phyloP scores from a whole-genome alignment of 2,888 invertebrate genomes.

The Archips xylosteana region DNA sequence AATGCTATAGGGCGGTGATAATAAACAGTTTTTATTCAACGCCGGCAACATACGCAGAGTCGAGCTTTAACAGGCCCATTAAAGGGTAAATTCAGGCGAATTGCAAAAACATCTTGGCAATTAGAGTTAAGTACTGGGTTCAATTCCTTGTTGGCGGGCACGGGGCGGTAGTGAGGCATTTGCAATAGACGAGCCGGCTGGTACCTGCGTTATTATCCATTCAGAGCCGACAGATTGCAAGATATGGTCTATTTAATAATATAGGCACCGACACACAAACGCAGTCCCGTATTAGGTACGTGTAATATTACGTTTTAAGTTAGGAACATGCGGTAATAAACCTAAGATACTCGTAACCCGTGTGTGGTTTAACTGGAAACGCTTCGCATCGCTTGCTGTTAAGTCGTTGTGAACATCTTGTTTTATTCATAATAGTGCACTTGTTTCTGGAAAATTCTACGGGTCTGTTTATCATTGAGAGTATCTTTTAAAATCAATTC shows the following conservation, averaged over 20 bases:
- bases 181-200: slow-evolving; percentile 63
- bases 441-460: neutral
- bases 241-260: slow-evolving; percentile 75
- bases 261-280: slow-evolving; percentile 56
- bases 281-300: slow-evolving; percentile 56
- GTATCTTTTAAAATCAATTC: too few species aligned
- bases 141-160: slow-evolving; percentile 66
- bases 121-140: slow-evolving; percentile 69
- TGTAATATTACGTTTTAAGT: slow-evolving; percentile 38
- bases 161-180: slow-evolving; percentile 65
- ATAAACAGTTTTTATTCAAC: slow-evolving; percentile 45
- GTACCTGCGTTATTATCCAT: slow-evolving; percentile 69
- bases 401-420: neutral
- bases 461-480: slow-evolving; percentile 3
- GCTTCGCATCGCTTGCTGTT: slow-evolving; percentile 17
- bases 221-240: slow-evolving; percentile 70
- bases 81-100: slow-evolving; percentile 64
- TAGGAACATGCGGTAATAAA: slow-evolving; percentile 24
- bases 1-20: slow-evolving; percentile 37
- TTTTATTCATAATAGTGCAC: neutral
- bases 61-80: slow-evolving; percentile 58
- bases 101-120: slow-evolving; percentile 70
- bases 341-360: slow-evolving; percentile 10
- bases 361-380: slow-evolving; percentile 32
- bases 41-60: slow-evolving; percentile 41